These are phyloP conservation scores for Cyanoderma ruficeps DNA, from an alignment of 2,113 vertebrate species.

Conservation along the genomic window DNA sequence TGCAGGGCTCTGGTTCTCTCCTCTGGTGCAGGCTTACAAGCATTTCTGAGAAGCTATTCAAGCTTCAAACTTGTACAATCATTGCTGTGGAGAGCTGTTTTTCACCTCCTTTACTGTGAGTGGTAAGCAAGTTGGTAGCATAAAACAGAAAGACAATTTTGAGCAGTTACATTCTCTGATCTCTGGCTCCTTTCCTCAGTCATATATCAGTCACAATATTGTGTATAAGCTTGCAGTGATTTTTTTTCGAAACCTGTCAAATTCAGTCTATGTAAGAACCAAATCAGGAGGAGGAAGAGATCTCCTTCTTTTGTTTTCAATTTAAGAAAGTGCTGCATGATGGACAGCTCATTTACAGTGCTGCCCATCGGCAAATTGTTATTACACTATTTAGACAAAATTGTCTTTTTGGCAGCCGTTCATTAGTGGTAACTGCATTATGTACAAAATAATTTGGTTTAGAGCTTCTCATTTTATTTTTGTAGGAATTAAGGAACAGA, in stretches of 20 bases:
- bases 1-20: background rate
- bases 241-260: background rate
- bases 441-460: constrained; percentile 12
- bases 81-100: background rate
- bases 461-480: constrained; percentile 5
- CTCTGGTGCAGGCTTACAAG: background rate
- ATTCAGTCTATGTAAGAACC: background rate
- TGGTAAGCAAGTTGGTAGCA: background rate
- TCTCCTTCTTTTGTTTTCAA: background rate
- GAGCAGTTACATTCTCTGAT: background rate
- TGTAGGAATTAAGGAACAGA: background rate
- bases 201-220: background rate
- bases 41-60: background rate
- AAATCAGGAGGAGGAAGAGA: background rate
- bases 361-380: background rate
- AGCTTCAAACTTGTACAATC: background rate
- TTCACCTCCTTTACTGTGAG: background rate
- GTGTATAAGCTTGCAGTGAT: background rate
- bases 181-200: background rate
- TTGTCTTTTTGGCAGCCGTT: constrained; percentile 33
- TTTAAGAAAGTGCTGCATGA: constrained; percentile 5
- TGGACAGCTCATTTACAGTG: background rate
- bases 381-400: background rate
- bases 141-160: background rate
- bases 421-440: constrained; percentile 1